These are phyloP conservation scores for Drosophila erecta DNA, from an alignment of 1,140 invertebrate species.

Conservation along the genomic window DNA sequence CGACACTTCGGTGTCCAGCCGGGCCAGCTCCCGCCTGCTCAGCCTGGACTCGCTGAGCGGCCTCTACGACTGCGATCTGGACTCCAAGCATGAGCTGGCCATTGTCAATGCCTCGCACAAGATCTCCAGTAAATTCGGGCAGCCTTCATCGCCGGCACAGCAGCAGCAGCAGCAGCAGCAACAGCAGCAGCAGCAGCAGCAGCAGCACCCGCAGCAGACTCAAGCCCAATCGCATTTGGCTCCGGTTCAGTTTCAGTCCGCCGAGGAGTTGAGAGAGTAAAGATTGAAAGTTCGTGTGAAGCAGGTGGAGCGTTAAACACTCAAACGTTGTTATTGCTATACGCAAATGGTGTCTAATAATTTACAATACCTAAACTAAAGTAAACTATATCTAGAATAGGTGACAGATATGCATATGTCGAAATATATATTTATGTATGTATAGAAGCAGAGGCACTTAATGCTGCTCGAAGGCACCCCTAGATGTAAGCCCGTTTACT, in stretches of 20 bases:
- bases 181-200: constrained; percentile 16
- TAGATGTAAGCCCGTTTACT: constrained; percentile 14
- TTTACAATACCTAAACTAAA: constrained; percentile 35
- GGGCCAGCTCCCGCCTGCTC: constrained; percentile 91
- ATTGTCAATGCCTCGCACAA: constrained; percentile 84
- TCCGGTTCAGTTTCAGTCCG: constrained; percentile 22
- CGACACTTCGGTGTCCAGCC: constrained; percentile 91
- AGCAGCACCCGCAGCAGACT: constrained; percentile 12
- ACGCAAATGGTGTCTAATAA: constrained; percentile 76
- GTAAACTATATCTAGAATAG: constrained; percentile 43
- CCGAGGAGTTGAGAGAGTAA: constrained; percentile 53
- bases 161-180: constrained; percentile 23
- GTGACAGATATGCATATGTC: constrained; percentile 36
- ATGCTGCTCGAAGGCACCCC: constrained; percentile 7
- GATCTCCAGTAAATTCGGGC: constrained; percentile 84
- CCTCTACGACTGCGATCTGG: constrained; percentile 90
- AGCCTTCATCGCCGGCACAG: constrained; percentile 63
- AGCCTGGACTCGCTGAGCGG: constrained; percentile 92
- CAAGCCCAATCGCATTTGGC: constrained; percentile 16
- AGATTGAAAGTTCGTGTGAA: constrained; percentile 17
- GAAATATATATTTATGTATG: constrained; percentile 21
- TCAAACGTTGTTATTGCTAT: constrained; percentile 49
- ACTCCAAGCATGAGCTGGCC: constrained; percentile 84
- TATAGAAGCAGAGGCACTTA: constrained; percentile 6
- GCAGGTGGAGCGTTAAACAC: constrained; percentile 22